Conservation (phyloP, 2,888 invertebrate genomes). For the Dermolepida albohirtum region DNA sequence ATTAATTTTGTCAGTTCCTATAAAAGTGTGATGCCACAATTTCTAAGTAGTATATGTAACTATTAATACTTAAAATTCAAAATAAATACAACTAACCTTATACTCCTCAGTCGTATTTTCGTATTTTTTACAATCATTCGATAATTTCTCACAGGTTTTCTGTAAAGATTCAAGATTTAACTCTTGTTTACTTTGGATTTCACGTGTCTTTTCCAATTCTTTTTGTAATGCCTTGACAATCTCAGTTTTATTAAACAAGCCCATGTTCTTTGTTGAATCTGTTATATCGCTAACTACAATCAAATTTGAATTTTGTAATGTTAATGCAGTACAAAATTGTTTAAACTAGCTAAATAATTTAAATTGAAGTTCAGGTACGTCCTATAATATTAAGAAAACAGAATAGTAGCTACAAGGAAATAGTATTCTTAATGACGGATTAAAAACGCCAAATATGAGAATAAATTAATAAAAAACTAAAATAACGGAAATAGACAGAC, state of each 20-base stretch:
- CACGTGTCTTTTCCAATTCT: conserved; percentile 48
- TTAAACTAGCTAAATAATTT: background rate
- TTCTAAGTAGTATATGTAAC: background rate
- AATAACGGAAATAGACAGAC: too few species aligned
- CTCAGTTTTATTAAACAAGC: conserved; percentile 49
- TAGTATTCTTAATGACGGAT: too few species aligned
- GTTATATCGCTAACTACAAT: conserved; percentile 39
- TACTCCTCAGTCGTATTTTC: conserved; percentile 36
- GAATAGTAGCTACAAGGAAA: too few species aligned
- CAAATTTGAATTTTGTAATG: background rate
- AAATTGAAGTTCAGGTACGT: too few species aligned
- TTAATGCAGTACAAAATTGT: background rate
- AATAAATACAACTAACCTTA: conserved; percentile 31
- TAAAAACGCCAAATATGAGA: too few species aligned
- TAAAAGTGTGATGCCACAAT: too few species aligned
- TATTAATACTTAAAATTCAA: background rate
- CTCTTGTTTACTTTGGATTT: conserved; percentile 41
- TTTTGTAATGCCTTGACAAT: conserved; percentile 49
- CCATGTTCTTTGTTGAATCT: conserved; percentile 41
- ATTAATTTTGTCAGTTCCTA: too few species aligned
- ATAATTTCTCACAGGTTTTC: conserved; percentile 42
- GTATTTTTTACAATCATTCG: conserved; percentile 27
- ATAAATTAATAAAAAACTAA: too few species aligned
- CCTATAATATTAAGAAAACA: too few species aligned
- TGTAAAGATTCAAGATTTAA: conserved; percentile 44